Conservation (phyloP, 2,113 vertebrate species). For the Rhabdornis inornatus region DNA sequence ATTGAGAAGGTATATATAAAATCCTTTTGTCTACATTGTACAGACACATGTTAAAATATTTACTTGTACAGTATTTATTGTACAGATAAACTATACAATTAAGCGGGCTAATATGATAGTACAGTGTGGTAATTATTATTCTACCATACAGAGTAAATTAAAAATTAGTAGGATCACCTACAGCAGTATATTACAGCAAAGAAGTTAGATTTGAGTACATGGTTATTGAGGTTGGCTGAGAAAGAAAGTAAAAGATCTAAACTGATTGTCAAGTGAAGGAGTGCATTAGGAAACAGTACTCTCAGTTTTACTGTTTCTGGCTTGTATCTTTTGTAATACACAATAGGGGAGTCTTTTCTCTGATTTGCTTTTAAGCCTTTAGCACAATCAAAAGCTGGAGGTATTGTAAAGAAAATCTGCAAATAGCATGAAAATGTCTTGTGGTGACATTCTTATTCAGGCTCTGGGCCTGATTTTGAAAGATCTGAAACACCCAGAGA, state of each 20-base stretch:
- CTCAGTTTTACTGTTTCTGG: slow-evolving; percentile 46
- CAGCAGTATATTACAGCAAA: background rate
- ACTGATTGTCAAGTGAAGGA: slow-evolving; percentile 51
- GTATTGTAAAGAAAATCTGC: slow-evolving; percentile 62
- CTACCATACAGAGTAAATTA: background rate
- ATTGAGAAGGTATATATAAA: background rate
- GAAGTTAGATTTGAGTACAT: background rate
- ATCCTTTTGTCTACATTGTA: background rate
- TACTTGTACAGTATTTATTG: background rate
- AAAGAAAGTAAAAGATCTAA: slow-evolving; percentile 2
- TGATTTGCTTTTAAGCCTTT: slow-evolving; percentile 65
- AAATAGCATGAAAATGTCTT: slow-evolving; percentile 56
- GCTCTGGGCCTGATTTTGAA: slow-evolving; percentile 44
- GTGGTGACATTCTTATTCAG: slow-evolving; percentile 53
- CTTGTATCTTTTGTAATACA: slow-evolving; percentile 54
- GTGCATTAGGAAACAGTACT: slow-evolving; percentile 39
- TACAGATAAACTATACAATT: background rate
- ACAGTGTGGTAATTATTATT: background rate
- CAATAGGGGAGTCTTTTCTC: slow-evolving; percentile 44
- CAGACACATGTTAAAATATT: background rate
- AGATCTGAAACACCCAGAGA: background rate
- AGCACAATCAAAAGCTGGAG: slow-evolving; percentile 52
- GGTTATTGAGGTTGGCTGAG: background rate
- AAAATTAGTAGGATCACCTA: background rate
- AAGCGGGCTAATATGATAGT: background rate